phyloP scores from a whole-genome alignment of 2,113 vertebrate species.

The Brachyhypopomus occidentalis region DNA sequence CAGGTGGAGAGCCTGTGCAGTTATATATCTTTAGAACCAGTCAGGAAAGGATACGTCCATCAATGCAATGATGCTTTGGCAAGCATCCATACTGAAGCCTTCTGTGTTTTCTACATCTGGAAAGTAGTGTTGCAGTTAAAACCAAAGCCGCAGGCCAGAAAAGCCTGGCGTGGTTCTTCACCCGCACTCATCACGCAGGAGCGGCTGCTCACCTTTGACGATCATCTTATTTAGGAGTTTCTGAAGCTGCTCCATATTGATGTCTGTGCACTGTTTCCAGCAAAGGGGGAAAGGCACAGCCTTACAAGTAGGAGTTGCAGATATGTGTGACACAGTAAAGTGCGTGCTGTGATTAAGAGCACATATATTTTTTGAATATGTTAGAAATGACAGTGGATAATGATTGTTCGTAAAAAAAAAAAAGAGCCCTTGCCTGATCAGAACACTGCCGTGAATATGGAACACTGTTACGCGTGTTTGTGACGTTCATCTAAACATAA shows the following conservation, averaged over 20 bases:
- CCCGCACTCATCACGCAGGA: background rate
- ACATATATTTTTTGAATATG: background rate
- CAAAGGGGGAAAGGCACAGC: background rate
- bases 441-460: background rate
- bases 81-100: constrained; percentile 73
- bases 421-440: constrained; percentile 4
- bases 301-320: background rate
- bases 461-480: background rate
- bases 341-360: too few relatives aligned
- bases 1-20: background rate
- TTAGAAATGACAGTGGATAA: background rate
- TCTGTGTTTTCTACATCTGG: constrained; percentile 55
- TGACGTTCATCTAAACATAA: background rate
- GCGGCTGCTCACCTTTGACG: constrained; percentile 55
- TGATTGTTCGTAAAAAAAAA: background rate
- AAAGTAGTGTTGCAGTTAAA: background rate
- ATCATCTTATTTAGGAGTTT: constrained; percentile 65
- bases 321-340: too few relatives aligned
- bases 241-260: constrained; percentile 70
- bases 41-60: constrained; percentile 74
- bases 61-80: constrained; percentile 72
- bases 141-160: background rate
- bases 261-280: constrained; percentile 63
- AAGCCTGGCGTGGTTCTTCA: background rate
- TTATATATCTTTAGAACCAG: background rate